Evolutionary conservation across 2,888 invertebrate species (phyloP).

Genomic region (Drosophila bunnanda): DNA sequence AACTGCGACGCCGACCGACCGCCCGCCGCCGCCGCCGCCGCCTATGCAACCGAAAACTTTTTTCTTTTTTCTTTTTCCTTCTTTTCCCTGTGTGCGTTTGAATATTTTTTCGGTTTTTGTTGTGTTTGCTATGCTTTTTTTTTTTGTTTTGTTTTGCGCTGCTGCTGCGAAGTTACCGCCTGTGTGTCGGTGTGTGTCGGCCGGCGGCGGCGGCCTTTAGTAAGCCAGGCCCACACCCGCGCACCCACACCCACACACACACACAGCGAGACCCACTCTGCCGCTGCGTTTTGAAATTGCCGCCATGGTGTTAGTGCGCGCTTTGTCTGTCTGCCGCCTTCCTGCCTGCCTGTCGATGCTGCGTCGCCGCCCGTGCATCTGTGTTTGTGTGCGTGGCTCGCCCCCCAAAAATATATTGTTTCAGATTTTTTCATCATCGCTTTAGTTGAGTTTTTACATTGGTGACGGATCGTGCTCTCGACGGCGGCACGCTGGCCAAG

Average conservation of each 20-base stretch:
- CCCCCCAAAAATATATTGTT: constrained; percentile 85
- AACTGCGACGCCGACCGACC: constrained; percentile 36
- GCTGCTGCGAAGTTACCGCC: constrained; percentile 51
- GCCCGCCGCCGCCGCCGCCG: constrained; percentile 53
- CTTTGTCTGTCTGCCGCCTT: constrained; percentile 73
- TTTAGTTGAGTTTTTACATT: constrained; percentile 86
- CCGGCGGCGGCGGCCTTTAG: constrained; percentile 81
- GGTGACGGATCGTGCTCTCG: constrained; percentile 85
- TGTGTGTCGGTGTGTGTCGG: constrained; percentile 59
- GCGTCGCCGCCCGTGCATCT: constrained; percentile 59
- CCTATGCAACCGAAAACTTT: constrained; percentile 78
- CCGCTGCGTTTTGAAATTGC: constrained; percentile 74
- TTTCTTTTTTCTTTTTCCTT: constrained; percentile 2
- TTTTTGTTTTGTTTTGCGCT: constrained; percentile 40
- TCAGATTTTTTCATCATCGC: constrained; percentile 85
- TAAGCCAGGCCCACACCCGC: constrained; percentile 68
- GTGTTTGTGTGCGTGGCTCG: constrained; percentile 64
- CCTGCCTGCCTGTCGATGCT: constrained; percentile 71
- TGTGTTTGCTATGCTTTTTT: constrained; percentile 57
- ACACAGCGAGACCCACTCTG: constrained; percentile 33
- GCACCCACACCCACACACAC: constrained; percentile 35
- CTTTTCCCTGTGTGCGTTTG: constrained; percentile 45
- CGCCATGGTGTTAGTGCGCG: constrained; percentile 73
- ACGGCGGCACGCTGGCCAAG: constrained; percentile 73
- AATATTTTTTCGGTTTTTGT: constrained; percentile 40